These are phyloP conservation scores for Hirundichthys speculiger DNA, from an alignment of 2,113 vertebrate genomes.

Conservation along the genomic window DNA sequence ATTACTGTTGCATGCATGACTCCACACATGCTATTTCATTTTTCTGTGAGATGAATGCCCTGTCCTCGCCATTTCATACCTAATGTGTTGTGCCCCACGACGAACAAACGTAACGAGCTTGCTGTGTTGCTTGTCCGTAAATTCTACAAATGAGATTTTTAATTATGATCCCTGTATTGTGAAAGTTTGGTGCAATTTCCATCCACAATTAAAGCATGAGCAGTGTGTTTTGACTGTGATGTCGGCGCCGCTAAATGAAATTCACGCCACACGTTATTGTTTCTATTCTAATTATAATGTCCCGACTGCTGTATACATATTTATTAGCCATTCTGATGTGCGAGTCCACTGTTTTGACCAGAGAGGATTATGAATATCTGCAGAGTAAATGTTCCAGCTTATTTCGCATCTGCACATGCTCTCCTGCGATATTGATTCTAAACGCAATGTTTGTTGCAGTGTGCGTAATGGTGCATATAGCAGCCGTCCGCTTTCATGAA, in stretches of 20 bases:
- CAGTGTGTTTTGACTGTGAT: constrained; percentile 57
- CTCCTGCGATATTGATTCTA: background rate
- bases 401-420: background rate
- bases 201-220: constrained; percentile 68
- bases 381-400: constrained; percentile 19
- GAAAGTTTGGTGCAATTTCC: constrained; percentile 49
- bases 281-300: constrained; percentile 39
- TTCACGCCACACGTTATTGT: constrained; percentile 9
- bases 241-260: constrained; percentile 57
- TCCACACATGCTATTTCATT: constrained; percentile 75
- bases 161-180: constrained; percentile 70
- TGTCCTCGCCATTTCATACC: constrained; percentile 66
- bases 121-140: constrained; percentile 44
- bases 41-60: constrained; percentile 64
- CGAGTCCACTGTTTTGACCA: constrained; percentile 41
- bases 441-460: background rate
- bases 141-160: constrained; percentile 66
- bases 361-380: constrained; percentile 40
- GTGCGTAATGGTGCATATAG: background rate
- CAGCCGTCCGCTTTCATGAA: background rate
- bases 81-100: constrained; percentile 53
- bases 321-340: constrained; percentile 43
- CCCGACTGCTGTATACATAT: constrained; percentile 32
- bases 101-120: constrained; percentile 51
- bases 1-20: constrained; percentile 79